Conservation (phyloP, 1,140 invertebrate species). For the Vollenhovia emeryi region DNA sequence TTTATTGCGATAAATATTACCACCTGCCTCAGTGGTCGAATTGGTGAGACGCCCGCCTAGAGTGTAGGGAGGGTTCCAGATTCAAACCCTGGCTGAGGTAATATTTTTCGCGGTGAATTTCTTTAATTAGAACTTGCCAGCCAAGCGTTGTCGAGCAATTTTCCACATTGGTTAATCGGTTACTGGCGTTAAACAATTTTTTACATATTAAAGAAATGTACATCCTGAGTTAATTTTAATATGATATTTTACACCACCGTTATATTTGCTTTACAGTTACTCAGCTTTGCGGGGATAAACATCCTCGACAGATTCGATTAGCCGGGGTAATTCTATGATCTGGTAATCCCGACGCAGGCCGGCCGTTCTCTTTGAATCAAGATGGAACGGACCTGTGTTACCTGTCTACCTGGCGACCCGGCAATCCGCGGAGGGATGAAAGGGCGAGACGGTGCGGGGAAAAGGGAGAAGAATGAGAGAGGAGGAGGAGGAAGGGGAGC, state of each 20-base stretch:
- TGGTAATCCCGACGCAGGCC: neutral
- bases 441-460: slow-evolving; percentile 14
- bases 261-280: neutral
- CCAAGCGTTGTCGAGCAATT: no score
- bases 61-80: no score
- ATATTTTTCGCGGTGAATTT: no score
- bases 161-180: no score
- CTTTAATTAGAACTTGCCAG: no score
- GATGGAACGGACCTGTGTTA: slow-evolving; percentile 72
- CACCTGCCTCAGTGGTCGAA: no score
- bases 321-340: neutral
- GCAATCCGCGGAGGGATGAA: slow-evolving; percentile 41
- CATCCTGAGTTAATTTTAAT: no score
- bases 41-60: no score
- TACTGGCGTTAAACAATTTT: no score
- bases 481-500: neutral
- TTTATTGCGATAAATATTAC: no score
- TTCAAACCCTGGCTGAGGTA: no score
- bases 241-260: neutral
- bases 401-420: slow-evolving; percentile 70
- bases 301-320: slow-evolving; percentile 24
- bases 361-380: slow-evolving; percentile 64
- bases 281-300: neutral
- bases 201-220: no score
- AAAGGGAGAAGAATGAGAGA: slow-evolving; percentile 26